Percentiles rank a stretch among this genome's conserved stretches.
phyloP scores from a whole-genome alignment of 2,888 invertebrate species.

The Balanococcus diminutus region DNA sequence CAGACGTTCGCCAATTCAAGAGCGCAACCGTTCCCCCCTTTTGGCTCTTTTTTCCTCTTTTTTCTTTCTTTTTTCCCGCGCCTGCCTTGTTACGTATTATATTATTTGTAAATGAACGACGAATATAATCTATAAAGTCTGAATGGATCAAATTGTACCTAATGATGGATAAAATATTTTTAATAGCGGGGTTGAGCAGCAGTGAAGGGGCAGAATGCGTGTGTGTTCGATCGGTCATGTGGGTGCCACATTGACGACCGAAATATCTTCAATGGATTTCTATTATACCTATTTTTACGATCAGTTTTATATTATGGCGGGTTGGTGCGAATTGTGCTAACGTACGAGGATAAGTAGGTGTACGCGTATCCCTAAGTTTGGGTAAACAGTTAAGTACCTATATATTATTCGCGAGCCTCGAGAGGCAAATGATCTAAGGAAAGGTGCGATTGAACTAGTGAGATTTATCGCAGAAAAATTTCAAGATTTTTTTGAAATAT shows the following conservation, averaged over 20 bases:
- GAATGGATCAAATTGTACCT: conserved; percentile 3
- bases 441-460: too few relatives aligned
- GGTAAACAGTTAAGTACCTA: too few relatives aligned
- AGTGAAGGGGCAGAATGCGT: neutral
- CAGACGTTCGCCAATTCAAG: conserved; percentile 44
- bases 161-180: conserved; percentile 36
- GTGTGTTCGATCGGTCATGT: neutral
- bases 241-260: neutral
- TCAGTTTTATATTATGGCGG: too few relatives aligned
- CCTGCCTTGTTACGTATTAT: neutral
- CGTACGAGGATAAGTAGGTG: too few relatives aligned
- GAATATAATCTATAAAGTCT: neutral
- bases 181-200: neutral
- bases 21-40: conserved; percentile 7
- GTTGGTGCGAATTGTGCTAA: too few relatives aligned
- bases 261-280: too few relatives aligned
- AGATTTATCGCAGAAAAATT: too few relatives aligned
- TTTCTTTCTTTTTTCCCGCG: neutral
- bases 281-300: too few relatives aligned
- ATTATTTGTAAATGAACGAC: neutral
- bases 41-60: neutral
- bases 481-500: too few relatives aligned
- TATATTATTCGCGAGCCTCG: too few relatives aligned
- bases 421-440: too few relatives aligned
- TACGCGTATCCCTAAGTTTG: too few relatives aligned